Conservation (phyloP, 2,888 invertebrate species). For the Raillietiella orientalis region DNA sequence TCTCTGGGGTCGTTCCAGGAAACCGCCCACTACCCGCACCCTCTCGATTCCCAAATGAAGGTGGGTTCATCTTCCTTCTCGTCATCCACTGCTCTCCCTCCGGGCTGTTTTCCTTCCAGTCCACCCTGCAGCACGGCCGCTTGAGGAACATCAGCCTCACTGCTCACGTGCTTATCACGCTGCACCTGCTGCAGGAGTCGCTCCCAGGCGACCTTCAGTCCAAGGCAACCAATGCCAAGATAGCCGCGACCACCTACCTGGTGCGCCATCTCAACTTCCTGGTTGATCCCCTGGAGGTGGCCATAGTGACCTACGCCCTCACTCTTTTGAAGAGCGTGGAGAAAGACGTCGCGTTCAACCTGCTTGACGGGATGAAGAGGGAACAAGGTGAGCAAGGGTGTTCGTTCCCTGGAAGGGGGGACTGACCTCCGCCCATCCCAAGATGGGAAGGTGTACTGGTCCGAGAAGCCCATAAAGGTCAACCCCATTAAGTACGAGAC, state of each 20-base stretch:
- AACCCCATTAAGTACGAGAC: conserved; percentile 5
- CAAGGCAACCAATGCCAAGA: conserved; percentile 36
- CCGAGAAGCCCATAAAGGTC: conserved; percentile 6
- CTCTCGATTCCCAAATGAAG: conserved; percentile 4
- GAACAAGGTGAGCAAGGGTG: conserved; percentile 10
- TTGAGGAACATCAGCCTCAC: conserved; percentile 70
- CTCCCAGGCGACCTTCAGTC: conserved; percentile 32
- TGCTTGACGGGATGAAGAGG: conserved; percentile 10
- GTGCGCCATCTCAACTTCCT: conserved; percentile 46
- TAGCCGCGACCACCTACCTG: conserved; percentile 39
- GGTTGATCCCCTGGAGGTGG: conserved; percentile 45
- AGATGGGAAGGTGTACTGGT: conserved; percentile 10
- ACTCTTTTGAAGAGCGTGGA: conserved; percentile 13
- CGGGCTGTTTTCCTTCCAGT: too few relatives aligned
- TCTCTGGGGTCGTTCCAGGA: conserved; percentile 65
- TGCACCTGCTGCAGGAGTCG: conserved; percentile 43
- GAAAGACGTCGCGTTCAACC: conserved; percentile 12
- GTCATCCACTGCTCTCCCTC: too few relatives aligned
- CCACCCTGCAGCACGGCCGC: too few relatives aligned
- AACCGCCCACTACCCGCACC: conserved; percentile 5
- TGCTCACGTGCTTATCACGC: conserved; percentile 63
- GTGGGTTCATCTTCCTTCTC: too few relatives aligned
- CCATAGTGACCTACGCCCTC: conserved; percentile 63
- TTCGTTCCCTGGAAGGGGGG: too few relatives aligned
- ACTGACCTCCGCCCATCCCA: too few relatives aligned